A percentile compares a stretch with the other conserved stretches of the same genome.
phyloP scores from a whole-genome alignment of 2,113 vertebrate species.

The Hypomesus transpacificus region DNA sequence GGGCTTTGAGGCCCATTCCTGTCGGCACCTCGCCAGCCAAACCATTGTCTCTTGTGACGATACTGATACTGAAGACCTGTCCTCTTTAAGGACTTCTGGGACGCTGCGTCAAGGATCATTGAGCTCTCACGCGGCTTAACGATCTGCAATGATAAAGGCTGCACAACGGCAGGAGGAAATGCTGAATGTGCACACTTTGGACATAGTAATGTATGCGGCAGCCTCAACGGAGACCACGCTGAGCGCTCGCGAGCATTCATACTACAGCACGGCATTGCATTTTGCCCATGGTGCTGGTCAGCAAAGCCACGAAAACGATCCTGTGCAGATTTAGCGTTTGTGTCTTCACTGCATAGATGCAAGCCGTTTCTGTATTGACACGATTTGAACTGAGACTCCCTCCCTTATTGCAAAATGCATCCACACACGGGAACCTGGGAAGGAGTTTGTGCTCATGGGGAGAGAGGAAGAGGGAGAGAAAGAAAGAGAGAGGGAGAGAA shows the following conservation, averaged over 20 bases:
- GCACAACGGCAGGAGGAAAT: not conserved
- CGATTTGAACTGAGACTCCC: too few species aligned
- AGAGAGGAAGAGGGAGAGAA: too few species aligned
- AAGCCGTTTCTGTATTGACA: too few species aligned
- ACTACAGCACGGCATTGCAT: too few species aligned
- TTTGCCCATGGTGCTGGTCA: too few species aligned
- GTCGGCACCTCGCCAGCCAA: not conserved
- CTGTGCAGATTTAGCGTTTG: too few species aligned
- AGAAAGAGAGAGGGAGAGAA: too few species aligned
- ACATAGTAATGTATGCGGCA: not conserved
- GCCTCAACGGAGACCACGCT: not conserved
- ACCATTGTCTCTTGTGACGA: not conserved
- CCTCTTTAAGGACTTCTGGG: not conserved
- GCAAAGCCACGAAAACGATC: too few species aligned
- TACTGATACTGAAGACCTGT: not conserved
- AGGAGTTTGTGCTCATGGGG: too few species aligned
- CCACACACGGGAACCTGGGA: too few species aligned
- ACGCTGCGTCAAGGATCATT: not conserved
- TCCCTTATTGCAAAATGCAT: too few species aligned
- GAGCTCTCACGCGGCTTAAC: not conserved
- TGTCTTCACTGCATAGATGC: too few species aligned
- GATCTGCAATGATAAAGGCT: conserved; percentile 2
- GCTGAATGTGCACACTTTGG: not conserved
- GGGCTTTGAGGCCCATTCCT: not conserved
- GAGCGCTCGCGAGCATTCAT: not conserved